Conservation (phyloP, 1,140 invertebrate species). For the Saccostrea glomerata region DNA sequence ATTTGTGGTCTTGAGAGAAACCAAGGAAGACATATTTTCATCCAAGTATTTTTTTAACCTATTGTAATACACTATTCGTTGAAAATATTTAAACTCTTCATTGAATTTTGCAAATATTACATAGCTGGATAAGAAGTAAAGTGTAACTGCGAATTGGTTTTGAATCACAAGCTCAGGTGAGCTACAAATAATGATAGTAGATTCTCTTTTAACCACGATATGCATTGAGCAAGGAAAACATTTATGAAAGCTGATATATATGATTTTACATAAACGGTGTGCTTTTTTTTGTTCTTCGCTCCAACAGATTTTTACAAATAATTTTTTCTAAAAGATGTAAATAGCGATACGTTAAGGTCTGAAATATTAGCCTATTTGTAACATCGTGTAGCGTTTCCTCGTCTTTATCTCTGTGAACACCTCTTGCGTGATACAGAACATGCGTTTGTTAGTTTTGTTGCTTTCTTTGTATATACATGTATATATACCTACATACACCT, state of each 20-base stretch:
- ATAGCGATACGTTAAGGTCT: background rate
- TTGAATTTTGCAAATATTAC: no score
- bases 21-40: no score
- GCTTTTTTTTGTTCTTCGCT: background rate
- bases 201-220: conserved; percentile 15
- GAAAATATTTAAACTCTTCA: no score
- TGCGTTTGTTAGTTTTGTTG: conserved; percentile 4
- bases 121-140: no score
- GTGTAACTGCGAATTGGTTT: no score
- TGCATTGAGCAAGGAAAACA: conserved; percentile 7
- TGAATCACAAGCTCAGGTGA: no score
- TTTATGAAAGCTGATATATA: conserved; percentile 4
- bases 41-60: no score
- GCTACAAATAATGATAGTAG: background rate
- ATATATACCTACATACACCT: conserved; percentile 23
- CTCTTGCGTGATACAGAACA: conserved; percentile 27
- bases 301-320: background rate
- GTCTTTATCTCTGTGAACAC: conserved; percentile 17
- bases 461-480: background rate
- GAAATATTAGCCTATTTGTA: conserved; percentile 12
- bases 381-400: conserved; percentile 3
- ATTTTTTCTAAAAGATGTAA: background rate
- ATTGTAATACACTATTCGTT: no score
- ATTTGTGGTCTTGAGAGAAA: no score
- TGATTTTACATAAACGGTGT: background rate